phyloP scores from a whole-genome alignment of 2,797 vertebrate genomes.

The Prunella strophiata region DNA sequence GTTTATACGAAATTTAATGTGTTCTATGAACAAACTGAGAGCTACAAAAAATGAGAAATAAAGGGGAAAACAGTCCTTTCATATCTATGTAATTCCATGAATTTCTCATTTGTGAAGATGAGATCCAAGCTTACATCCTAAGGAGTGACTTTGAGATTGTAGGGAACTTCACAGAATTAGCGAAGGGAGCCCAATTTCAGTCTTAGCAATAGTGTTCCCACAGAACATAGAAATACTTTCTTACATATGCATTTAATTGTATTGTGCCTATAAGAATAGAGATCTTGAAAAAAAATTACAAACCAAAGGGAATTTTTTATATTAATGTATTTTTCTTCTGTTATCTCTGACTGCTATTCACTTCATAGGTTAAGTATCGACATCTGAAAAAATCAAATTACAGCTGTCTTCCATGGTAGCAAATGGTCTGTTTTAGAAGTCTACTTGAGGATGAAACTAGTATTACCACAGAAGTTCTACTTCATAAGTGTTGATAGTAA shows the following conservation, averaged over 20 bases:
- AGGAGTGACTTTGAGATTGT: background rate
- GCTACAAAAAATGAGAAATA: background rate
- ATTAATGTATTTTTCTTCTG: background rate
- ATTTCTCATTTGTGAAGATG: background rate
- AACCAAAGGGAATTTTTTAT: background rate
- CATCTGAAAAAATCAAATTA: background rate
- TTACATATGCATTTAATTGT: background rate
- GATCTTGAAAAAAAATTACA: background rate
- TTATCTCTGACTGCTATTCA: background rate
- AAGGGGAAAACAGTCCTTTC: background rate
- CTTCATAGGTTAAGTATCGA: background rate
- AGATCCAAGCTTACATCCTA: background rate
- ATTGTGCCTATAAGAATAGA: background rate
- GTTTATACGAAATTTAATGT: background rate
- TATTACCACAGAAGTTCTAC: background rate
- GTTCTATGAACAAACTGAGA: background rate
- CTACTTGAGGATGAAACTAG: background rate
- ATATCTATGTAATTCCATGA: background rate
- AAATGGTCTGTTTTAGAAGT: background rate
- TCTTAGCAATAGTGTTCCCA: background rate
- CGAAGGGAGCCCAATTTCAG: background rate
- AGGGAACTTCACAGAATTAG: background rate
- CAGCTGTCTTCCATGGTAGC: background rate
- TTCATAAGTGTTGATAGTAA: background rate
- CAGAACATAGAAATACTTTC: background rate